Percentiles rank a stretch among this genome's conserved stretches.
Conservation (phyloP, 2,888 invertebrate species). For the Spisula subtruncata region DNA sequence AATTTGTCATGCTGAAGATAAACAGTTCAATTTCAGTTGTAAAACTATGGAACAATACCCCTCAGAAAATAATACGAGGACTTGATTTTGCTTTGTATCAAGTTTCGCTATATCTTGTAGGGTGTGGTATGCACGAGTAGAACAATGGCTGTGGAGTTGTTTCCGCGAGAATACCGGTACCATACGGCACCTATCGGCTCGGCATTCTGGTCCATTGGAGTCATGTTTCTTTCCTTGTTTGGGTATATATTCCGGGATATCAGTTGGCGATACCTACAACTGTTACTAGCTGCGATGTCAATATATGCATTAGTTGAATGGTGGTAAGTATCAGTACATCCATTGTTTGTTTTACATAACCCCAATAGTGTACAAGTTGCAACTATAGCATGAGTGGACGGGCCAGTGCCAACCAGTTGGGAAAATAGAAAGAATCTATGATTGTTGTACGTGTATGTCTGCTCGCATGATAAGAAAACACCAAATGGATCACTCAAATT, state of each 20-base stretch:
- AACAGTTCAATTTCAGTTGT: no score
- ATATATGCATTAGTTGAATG: conserved; percentile 64
- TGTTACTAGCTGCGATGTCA: conserved; percentile 59
- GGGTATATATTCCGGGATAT: conserved; percentile 67
- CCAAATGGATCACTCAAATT: no score
- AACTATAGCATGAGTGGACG: no score
- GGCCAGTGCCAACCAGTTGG: no score
- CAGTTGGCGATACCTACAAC: conserved; percentile 70
- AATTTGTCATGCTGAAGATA: no score
- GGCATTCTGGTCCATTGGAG: conserved; percentile 65
- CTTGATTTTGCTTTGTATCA: no score
- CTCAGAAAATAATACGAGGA: no score
- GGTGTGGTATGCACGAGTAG: conserved; percentile 66
- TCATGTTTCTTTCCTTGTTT: conserved; percentile 56
- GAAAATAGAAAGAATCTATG: no score
- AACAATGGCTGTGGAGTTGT: conserved; percentile 60
- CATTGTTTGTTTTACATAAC: background rate
- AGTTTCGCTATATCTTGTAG: conserved; percentile 38
- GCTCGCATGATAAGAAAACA: no score
- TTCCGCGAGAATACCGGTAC: conserved; percentile 65
- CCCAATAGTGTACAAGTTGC: no score
- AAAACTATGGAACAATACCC: no score
- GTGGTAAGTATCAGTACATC: conserved; percentile 59
- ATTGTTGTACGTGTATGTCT: no score
- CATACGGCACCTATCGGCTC: conserved; percentile 46